Conservation (phyloP, 2,888 invertebrate genomes). For the Athalia rosae region DNA sequence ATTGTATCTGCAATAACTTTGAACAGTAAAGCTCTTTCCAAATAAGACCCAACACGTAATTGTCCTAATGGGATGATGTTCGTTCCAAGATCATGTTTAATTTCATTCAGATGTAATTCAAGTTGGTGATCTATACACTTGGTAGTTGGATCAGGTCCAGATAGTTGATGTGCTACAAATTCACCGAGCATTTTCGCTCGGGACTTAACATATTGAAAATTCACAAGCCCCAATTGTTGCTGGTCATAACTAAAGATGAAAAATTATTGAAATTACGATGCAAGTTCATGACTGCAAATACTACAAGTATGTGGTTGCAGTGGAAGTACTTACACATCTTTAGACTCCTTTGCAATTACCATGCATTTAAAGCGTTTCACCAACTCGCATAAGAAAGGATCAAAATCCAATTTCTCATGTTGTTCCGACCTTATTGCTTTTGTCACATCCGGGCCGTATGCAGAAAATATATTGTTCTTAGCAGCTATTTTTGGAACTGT, state of each 20-base stretch:
- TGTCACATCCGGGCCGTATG: constrained; percentile 16
- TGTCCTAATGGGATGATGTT: constrained; percentile 78
- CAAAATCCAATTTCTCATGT: constrained; percentile 58
- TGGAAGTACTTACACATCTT: constrained; percentile 43
- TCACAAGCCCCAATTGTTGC: constrained; percentile 48
- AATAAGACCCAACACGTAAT: constrained; percentile 77
- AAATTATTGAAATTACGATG: background rate
- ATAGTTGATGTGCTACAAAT: constrained; percentile 68
- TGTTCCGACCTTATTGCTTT: constrained; percentile 19
- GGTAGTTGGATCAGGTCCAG: constrained; percentile 57
- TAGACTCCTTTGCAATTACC: constrained; percentile 53
- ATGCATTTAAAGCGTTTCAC: constrained; percentile 59
- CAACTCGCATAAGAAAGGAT: constrained; percentile 59
- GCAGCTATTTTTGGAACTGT: background rate
- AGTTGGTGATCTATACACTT: constrained; percentile 63
- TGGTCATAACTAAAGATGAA: constrained; percentile 15
- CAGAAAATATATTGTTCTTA: constrained; percentile 17
- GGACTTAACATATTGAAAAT: constrained; percentile 55
- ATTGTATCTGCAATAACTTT: constrained; percentile 80
- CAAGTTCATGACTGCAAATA: background rate
- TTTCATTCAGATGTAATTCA: constrained; percentile 64
- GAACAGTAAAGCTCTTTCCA: constrained; percentile 80
- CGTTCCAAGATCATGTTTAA: constrained; percentile 68
- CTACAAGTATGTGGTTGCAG: background rate
- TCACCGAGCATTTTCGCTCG: constrained; percentile 62